Base-by-base conservation (phyloP, 2,888 invertebrate genomes). In the Helleia helle region DNA sequence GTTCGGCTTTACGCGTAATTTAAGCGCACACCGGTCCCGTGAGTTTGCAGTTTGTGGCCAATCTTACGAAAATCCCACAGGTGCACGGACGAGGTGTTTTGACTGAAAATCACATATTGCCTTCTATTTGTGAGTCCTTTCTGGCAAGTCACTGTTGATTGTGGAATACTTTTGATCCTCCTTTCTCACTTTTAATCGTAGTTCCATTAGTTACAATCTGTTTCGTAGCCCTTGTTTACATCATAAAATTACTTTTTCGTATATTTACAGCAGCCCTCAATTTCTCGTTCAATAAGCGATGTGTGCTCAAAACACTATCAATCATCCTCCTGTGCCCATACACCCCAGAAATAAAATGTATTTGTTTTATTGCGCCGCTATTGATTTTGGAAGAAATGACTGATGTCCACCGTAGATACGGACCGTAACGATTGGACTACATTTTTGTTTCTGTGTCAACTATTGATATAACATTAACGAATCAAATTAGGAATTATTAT, bases 1-100 rank as follows among this genome's bases (percentile, higher is more conserved):
- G 72, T 72, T 75, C 75, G 72, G 74, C 71, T 81, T 83, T 80
- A 83, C 81, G 79, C 80, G 81, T 81, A 84, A 81, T 81, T 84
- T 81, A 67, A 75, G 73, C 76, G 71, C 67, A 62, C 73, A 71
- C 73, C 74, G 72, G 68, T 70, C 74, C 65, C 63, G 70, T 84
- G 83, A 84, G 71, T 79, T 61, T 66, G 71, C 81, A 62, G 68
- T 81, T 77, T 64, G 63, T 60, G 58, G 51, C 56, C 65, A 69
- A 71, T 75, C 79, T 77, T 75, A 67, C 63, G 59, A 39, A 22
- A 31, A 70, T 58, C 60, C 62, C 61, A 59, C 73, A 71, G 70
- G 71, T 72, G 69, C 54, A 59, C 67, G 64, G 59, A 59, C 62
- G 50, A n/a, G n/a, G 53, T 60, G 59, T 56, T 58, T 55, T 52